Evolutionary conservation across 2,888 invertebrate species (phyloP).

Genomic region (Phaonia tiefii): DNA sequence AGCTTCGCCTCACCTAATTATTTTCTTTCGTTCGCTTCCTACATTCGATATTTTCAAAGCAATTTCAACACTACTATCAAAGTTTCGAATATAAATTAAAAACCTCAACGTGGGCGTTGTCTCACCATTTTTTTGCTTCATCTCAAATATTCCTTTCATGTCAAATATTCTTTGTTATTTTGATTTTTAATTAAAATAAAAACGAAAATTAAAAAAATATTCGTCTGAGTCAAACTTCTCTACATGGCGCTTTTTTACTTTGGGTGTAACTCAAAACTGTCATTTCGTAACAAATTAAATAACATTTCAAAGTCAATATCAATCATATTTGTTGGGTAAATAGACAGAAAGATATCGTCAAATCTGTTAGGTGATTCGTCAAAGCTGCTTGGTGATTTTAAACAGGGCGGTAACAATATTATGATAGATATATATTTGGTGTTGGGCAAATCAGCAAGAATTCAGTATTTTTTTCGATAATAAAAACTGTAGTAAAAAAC

Average conservation of each 20-base stretch:
- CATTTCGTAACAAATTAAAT: slow-evolving; percentile 12
- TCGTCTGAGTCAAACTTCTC: neutral
- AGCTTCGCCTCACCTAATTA: too few species aligned
- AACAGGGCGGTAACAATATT: slow-evolving; percentile 21
- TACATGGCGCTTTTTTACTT: neutral
- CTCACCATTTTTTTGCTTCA: neutral
- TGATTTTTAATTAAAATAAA: slow-evolving; percentile 21
- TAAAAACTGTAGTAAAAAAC: neutral
- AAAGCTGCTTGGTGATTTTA: neutral
- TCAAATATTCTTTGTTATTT: neutral
- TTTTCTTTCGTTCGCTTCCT: too few species aligned
- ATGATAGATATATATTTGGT: neutral
- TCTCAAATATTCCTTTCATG: slow-evolving; percentile 1
- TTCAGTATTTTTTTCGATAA: neutral
- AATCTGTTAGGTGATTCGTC: too few species aligned
- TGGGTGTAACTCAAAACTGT: slow-evolving; percentile 38
- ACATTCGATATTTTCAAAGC: too few species aligned
- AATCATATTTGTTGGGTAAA: slow-evolving; percentile 15
- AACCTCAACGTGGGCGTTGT: neutral
- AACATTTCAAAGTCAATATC: slow-evolving; percentile 40
- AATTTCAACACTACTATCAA: too few species aligned
- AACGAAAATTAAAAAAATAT: too few species aligned
- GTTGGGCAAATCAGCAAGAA: neutral
- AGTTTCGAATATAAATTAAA: too few species aligned
- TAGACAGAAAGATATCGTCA: neutral